Conservation (phyloP, 2,113 vertebrate genomes). For the Emydocephalus ijimae region DNA sequence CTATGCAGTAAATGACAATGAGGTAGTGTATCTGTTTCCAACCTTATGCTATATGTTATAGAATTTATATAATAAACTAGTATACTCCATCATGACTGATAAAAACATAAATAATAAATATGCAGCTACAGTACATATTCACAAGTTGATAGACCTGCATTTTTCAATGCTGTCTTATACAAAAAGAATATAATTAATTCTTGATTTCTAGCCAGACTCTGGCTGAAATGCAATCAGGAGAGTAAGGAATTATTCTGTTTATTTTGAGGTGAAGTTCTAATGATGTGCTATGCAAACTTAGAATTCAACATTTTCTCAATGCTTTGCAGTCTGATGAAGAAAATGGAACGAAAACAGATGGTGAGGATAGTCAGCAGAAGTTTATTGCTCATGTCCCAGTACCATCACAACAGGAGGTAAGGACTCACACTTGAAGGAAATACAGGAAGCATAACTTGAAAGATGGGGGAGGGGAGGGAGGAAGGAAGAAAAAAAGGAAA, state of each 20-base stretch:
- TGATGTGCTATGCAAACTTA: background rate
- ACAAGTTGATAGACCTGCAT: background rate
- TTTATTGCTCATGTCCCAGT: constrained; percentile 95
- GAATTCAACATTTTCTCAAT: background rate
- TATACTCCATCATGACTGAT: background rate
- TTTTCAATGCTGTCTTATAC: background rate
- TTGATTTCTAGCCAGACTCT: background rate
- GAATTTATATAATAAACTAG: background rate
- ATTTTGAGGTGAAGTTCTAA: rapidly evolving
- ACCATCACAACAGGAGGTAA: constrained; percentile 93
- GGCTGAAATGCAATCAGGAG: background rate
- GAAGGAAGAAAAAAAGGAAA: background rate
- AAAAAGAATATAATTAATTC: background rate
- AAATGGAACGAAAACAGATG: constrained; percentile 70
- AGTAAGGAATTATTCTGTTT: background rate
- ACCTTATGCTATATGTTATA: background rate
- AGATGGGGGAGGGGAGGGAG: background rate
- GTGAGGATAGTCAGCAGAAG: constrained; percentile 81
- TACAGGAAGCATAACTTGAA: background rate
- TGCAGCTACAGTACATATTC: rapidly evolving
- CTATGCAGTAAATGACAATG: constrained; percentile 80
- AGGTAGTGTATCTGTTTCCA: constrained; percentile 66
- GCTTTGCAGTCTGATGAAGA: constrained; percentile 81
- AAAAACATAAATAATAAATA: background rate
- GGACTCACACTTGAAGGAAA: background rate